These are phyloP conservation scores for Eugnorisma glareosa DNA, from an alignment of 2,888 invertebrate species.

Conservation along the genomic window DNA sequence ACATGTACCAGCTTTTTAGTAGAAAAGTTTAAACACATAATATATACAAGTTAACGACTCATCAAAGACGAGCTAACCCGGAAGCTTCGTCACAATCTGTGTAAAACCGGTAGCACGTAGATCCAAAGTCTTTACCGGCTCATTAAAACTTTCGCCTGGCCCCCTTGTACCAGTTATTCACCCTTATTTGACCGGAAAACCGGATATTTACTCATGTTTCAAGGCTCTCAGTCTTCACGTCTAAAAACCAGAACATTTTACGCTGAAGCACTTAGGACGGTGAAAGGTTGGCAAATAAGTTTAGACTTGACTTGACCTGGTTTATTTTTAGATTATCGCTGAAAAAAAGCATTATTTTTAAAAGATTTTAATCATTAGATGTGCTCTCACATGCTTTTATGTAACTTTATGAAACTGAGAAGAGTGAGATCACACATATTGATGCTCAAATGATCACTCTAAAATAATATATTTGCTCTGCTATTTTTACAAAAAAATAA, in stretches of 20 bases:
- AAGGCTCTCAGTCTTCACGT: conserved; percentile 13
- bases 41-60: conserved; percentile 31
- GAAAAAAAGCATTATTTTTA: neutral
- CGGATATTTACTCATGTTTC: conserved; percentile 45
- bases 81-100: conserved; percentile 33
- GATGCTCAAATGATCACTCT: neutral
- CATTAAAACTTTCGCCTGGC: conserved; percentile 59
- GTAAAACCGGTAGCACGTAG: conserved; percentile 46
- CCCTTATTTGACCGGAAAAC: conserved; percentile 57
- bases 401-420: no score
- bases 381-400: no score
- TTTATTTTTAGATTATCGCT: conserved; percentile 15
- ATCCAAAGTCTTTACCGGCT: conserved; percentile 55
- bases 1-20: neutral
- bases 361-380: neutral
- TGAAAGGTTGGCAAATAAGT: conserved; percentile 23
- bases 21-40: conserved; percentile 1
- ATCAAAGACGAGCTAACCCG: conserved; percentile 20
- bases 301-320: conserved; percentile 4
- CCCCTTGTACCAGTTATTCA: conserved; percentile 44
- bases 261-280: conserved; percentile 6
- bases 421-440: neutral
- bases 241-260: conserved; percentile 7
- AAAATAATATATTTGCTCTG: neutral
- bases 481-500: neutral